These are phyloP conservation scores for Camponotus vicinus DNA, from an alignment of 1,140 invertebrate genomes.

Conservation along the genomic window DNA sequence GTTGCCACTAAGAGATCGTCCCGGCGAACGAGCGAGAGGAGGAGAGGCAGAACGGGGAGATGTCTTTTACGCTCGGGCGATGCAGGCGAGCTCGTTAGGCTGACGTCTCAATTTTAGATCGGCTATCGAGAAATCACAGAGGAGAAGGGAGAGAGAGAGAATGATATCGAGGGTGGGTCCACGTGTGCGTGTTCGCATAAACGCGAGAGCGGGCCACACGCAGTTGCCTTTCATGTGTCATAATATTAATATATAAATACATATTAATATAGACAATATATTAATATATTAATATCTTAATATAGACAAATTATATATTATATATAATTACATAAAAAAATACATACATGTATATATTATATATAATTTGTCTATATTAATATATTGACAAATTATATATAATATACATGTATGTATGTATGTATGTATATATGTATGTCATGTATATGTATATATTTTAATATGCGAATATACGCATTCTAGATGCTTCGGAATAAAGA, in stretches of 20 bases:
- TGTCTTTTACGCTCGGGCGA: constrained; percentile 73
- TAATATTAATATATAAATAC: too few relatives aligned
- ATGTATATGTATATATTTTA: too few relatives aligned
- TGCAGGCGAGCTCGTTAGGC: constrained; percentile 79
- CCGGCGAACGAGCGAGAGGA: constrained; percentile 47
- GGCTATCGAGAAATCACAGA: constrained; percentile 60
- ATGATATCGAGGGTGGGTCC: neutral
- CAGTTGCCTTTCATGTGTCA: constrained; percentile 9
- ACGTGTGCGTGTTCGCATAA: constrained; percentile 32
- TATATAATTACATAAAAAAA: too few relatives aligned
- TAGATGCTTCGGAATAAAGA: constrained; percentile 49
- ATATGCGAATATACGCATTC: constrained; percentile 1
- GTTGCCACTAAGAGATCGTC: constrained; percentile 63
- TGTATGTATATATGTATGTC: neutral
- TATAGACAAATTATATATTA: too few relatives aligned
- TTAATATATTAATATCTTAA: too few relatives aligned
- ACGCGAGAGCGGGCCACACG: constrained; percentile 44
- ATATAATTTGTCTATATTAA: neutral
- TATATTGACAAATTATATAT: neutral
- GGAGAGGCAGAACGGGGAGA: constrained; percentile 57
- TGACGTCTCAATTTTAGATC: constrained; percentile 80
- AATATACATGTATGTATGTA: neutral
- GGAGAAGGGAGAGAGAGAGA: neutral
- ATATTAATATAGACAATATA: too few relatives aligned
- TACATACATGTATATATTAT: neutral